phyloP scores from a whole-genome alignment of 2,113 vertebrate species.

The Puma concolor region DNA sequence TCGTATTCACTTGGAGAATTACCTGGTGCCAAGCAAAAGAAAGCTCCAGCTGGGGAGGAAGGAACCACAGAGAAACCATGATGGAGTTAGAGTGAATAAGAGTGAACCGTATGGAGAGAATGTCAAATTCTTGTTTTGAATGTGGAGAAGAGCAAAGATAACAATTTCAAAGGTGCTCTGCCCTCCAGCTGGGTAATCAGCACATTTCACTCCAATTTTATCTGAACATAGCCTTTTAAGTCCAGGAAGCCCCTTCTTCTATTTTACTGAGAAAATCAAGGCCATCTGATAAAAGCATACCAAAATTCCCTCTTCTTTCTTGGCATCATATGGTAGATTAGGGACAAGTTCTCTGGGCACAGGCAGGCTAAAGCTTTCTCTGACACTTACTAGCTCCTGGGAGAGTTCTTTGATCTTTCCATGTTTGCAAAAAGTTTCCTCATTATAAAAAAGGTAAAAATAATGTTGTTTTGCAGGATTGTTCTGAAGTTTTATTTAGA shows the following conservation, averaged over 20 bases:
- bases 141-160: neutral
- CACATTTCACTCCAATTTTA: neutral
- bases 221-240: neutral
- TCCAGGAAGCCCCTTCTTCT: neutral
- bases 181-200: neutral
- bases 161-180: neutral
- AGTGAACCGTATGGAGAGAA: neutral
- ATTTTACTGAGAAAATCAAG: conserved; percentile 23
- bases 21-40: neutral
- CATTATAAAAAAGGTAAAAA: conserved; percentile 18
- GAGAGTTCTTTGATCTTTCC: conserved; percentile 18
- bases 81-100: neutral
- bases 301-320: neutral
- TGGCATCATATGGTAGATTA: neutral
- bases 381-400: neutral
- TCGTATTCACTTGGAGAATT: neutral
- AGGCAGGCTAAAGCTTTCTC: neutral
- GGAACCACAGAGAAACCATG: neutral
- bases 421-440: neutral
- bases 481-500: conserved; percentile 31
- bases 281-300: neutral
- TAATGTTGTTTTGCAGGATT: neutral
- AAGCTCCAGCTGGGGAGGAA: neutral
- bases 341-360: neutral
- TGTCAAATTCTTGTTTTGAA: neutral